Base-by-base conservation (phyloP, 1,140 invertebrate genomes). In the Harlomillsia oculata region DNA sequence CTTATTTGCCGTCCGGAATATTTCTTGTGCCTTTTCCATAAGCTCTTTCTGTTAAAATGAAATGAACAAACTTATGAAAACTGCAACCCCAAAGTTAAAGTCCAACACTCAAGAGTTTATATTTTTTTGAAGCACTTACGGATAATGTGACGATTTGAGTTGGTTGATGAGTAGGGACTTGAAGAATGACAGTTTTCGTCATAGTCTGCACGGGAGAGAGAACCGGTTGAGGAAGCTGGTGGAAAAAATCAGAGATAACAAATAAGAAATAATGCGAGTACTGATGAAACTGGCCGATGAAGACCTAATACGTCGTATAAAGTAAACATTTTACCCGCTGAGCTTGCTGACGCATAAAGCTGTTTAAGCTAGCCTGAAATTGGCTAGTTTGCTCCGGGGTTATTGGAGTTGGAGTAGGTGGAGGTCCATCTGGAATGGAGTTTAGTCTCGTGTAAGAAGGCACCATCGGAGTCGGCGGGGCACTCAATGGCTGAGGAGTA, bases 21-120 rank as follows among this genome's bases (percentile, higher is more conserved):
- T 96, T 72, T 97, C 90, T 73, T 96, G 91, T 1, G 93, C 93
- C 73, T 95, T 90, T 66, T 91, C 75, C 82, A 97, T 94, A 82
- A 96, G 91, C 72, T 96, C 92, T 70, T 87, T 83, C 84, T 86
- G 69, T 39, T 73, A 76, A 62, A 48, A 40, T 13, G 46, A 43
- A n/a, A 51, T n/a, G 8, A 14, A 56, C 16, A 34, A 46, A 34
- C 20, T 3, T 32, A 23, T 2, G 21, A 37, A 1, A 41, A 29
- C 18, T n/a, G n/a, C n/a, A n/a, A n/a, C n/a, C n/a, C n/a, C n/a
- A n/a, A n/a, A n/a, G n/a, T n/a, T n/a, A n/a, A n/a, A n/a, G n/a
- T n/a, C n/a, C n/a, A n/a, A n/a, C n/a, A n/a, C n/a, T n/a, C n/a
- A n/a, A n/a, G n/a, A n/a, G n/a, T n/a, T n/a, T n/a, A n/a, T n/a